Base-by-base conservation (phyloP, 1,140 invertebrate genomes). In the Elymnias hypermnestra region DNA sequence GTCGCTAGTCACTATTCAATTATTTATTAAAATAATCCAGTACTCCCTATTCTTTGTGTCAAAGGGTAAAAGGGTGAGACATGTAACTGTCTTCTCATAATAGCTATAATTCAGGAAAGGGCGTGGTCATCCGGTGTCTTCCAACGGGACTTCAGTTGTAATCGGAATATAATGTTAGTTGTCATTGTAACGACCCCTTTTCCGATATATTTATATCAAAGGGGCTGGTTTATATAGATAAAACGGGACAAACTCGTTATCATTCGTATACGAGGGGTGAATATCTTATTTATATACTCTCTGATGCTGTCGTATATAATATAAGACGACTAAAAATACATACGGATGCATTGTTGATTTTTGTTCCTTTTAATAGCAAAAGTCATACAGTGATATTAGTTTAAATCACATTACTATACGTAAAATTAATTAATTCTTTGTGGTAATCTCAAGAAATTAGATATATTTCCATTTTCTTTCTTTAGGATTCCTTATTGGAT, bases 41-140 rank as follows among this genome's bases (percentile, higher is more conserved):
- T 26, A 17, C 23, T n/a, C 40, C 40, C 23, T 25, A 29, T 28
- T 18, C 10, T 23, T 19, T n/a, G n/a, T 19, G 35, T 42, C 12
- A 43, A 12, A 25, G 6, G 12, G 37, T 8, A 9, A 12, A 25
- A 33, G 72, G 71, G 59, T 68, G 60, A 57, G 48, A 53, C 56
- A 44, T 29, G 26, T 69, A 72, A 74, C 69, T 79, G 69, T 70
- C 72, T 67, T 59, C 38, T 59, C 60, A 33, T 42, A 18, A 26
- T 41, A 17, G 19, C 55, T 54, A 63, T 52, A 49, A 48, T 37
- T 41, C 57, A 67, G 76, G 79, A 83, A 81, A 63, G 72, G 79
- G 79, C 76, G 79, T 73, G 76, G 73, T 63, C 56, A 54, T 65
- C 65, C 60, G 55, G 69, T 64, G 41, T 53, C 71, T 65, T 63